Conservation (phyloP, 2,888 invertebrate genomes). For the Temnothorax ravouxi region DNA sequence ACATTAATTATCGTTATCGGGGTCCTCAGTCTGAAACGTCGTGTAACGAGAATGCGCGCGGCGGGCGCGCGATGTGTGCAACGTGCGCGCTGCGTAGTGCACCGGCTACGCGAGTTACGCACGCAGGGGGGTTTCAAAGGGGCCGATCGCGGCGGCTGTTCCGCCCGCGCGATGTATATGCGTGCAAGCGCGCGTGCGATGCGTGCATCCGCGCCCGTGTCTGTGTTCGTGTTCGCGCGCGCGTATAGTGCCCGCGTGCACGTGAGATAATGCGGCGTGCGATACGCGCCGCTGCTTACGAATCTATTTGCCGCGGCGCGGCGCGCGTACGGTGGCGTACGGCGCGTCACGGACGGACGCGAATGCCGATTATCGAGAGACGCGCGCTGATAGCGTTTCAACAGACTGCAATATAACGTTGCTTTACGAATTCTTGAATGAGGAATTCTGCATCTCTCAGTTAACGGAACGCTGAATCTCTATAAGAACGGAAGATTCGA, state of each 20-base stretch:
- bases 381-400: background rate
- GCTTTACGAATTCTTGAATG: background rate
- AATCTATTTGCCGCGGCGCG: constrained; percentile 73
- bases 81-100: constrained; percentile 40
- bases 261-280: constrained; percentile 73
- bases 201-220: background rate
- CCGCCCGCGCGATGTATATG: constrained; percentile 26
- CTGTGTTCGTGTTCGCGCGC: background rate
- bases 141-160: constrained; percentile 60
- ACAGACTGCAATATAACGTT: background rate
- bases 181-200: background rate
- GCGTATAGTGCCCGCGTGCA: constrained; percentile 34
- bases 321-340: background rate
- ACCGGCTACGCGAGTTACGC: constrained; percentile 67
- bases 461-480: background rate
- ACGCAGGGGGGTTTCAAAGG: constrained; percentile 69
- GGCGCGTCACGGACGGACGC: constrained; percentile 15
- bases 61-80: background rate
- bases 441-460: background rate
- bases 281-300: constrained; percentile 74
- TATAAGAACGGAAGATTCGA: background rate
- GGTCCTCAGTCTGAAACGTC: constrained; percentile 78
- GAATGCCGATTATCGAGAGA: constrained; percentile 56
- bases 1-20: constrained; percentile 84
- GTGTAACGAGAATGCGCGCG: constrained; percentile 72